Evolutionary conservation across 2,888 invertebrate species (phyloP).

Genomic region (Thymelicus lineola): DNA sequence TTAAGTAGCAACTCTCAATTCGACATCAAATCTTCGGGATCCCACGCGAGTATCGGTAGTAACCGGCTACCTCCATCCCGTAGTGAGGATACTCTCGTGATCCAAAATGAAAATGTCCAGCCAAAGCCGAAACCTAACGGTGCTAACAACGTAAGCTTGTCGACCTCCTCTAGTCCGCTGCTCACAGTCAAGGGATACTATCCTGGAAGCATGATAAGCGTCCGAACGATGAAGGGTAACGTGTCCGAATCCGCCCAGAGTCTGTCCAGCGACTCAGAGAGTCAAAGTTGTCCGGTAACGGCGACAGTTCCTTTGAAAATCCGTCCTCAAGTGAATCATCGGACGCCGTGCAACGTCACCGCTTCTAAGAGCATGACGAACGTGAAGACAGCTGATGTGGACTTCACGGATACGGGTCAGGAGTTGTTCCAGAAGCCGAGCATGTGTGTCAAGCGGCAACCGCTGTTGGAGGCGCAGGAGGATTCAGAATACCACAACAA

Average conservation of each 20-base stretch:
- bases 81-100: slow-evolving; percentile 90
- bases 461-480: slow-evolving; percentile 74
- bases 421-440: slow-evolving; percentile 63
- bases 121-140: slow-evolving; percentile 85
- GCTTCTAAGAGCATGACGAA: slow-evolving; percentile 87
- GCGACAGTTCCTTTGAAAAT: slow-evolving; percentile 81
- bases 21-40: slow-evolving; percentile 71
- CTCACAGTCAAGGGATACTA: slow-evolving; percentile 86
- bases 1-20: slow-evolving; percentile 77
- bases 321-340: slow-evolving; percentile 78
- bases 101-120: slow-evolving; percentile 70
- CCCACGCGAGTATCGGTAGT: slow-evolving; percentile 72
- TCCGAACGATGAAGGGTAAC: slow-evolving; percentile 85
- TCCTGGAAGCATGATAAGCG: slow-evolving; percentile 87
- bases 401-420: slow-evolving; percentile 75
- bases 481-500: slow-evolving; percentile 80
- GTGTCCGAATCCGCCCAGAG: slow-evolving; percentile 88
- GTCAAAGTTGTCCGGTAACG: slow-evolving; percentile 81
- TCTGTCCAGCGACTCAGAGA: slow-evolving; percentile 87
- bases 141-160: slow-evolving; percentile 85
- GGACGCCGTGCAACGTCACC: slow-evolving; percentile 71
- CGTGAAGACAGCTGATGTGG: slow-evolving; percentile 82
- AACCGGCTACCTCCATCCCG: slow-evolving; percentile 89
- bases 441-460: slow-evolving; percentile 78
- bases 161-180: slow-evolving; percentile 89